Evolutionary conservation across 2,888 invertebrate species (phyloP).

Genomic region (Ectemnius lituratus): DNA sequence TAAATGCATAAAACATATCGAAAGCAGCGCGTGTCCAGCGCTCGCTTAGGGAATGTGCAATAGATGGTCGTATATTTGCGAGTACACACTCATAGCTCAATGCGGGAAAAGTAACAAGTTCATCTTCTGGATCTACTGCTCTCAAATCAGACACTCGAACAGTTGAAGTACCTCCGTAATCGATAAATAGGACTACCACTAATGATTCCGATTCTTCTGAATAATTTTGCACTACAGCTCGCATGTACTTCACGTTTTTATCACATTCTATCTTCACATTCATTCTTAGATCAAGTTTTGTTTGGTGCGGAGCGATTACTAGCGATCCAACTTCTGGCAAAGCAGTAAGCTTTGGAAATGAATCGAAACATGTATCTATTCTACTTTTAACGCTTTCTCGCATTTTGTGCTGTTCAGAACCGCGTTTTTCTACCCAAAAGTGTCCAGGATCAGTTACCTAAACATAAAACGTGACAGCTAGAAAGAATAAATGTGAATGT

Average conservation of each 20-base stretch:
- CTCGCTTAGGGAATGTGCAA: conserved; percentile 80
- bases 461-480: conserved; percentile 22
- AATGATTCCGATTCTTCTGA: conserved; percentile 44
- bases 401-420: conserved; percentile 76
- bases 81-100: conserved; percentile 86
- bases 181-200: conserved; percentile 86
- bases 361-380: conserved; percentile 49
- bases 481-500: neutral
- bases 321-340: conserved; percentile 78
- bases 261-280: too few relatives aligned
- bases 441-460: conserved; percentile 83
- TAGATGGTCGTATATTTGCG: conserved; percentile 85
- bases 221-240: conserved; percentile 61
- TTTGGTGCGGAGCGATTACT: conserved; percentile 81
- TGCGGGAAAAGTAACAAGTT: conserved; percentile 78
- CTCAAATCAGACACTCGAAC: conserved; percentile 79
- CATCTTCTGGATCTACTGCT: conserved; percentile 63
- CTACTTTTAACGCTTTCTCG: conserved; percentile 72
- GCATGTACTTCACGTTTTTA: conserved; percentile 64
- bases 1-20: conserved; percentile 77
- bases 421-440: conserved; percentile 84
- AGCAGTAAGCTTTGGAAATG: conserved; percentile 61
- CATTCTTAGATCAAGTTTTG: conserved; percentile 57
- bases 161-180: conserved; percentile 84
- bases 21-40: conserved; percentile 82